Base-by-base conservation (phyloP, 2,113 vertebrate species). In the Eidolon helvum region DNA sequence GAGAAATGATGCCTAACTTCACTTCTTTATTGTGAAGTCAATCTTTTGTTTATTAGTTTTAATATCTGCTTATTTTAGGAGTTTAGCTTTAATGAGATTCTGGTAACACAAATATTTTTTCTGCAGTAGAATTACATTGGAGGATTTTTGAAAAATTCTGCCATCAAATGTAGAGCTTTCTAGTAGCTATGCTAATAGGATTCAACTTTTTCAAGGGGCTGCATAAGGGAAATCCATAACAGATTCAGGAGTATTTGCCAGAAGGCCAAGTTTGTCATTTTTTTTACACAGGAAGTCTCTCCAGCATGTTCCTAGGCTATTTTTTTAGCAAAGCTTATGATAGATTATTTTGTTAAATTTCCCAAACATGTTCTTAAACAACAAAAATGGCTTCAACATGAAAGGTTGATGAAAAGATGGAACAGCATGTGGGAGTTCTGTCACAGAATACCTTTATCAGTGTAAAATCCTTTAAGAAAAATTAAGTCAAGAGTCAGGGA, bases 271-370 rank as follows among this genome's bases (percentile, higher is more conserved):
- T 95, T 95, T 89, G 72, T 55, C 72, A 86, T 77, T 69, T 83
- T 59, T 43, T 88, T 88, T 85, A 35, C 63, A 90, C 2, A 68
- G 10, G 74, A 83, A 86, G 59, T 75, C 59, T 24, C 30, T 89
- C 12, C 11, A 80, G 75, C 33, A 50, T 55, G 80, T 11, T 83
- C 18, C 7, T 59, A 82, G 35, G 40, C 19, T 74, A 28, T 94
- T 38, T 69, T 89, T 61, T 38, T 79, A 83, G 43, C n/a, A 91
- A 94, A 94, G 40, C 35, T 78, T 79, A 87, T 65, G 61, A 96
- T 48, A 94, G 68, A 82, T 74, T 95, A 87, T 80, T 94, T 79
- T 90, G 53, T 75, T 72, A 88, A 68, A 66, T 66, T 96, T 92
- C 16, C 10, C 77, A 88, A 93, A 89, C 22, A 86, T 45, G 35